Base-by-base conservation (phyloP, 1,140 invertebrate species). In the Drosophila pallidifrons region DNA sequence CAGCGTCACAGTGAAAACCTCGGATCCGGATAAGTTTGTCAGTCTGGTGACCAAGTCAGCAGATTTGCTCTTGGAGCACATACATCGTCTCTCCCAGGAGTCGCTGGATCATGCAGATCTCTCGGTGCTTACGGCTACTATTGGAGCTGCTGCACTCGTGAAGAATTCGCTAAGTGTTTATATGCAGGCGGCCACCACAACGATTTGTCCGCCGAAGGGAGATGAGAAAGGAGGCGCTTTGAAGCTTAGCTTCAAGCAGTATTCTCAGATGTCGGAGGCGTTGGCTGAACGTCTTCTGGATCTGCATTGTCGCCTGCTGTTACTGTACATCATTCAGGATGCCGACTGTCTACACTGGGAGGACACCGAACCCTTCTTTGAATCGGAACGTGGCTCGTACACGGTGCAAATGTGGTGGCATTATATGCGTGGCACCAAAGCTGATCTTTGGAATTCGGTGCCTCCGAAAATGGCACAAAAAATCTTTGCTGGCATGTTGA, bases 351-450 rank as follows among this genome's bases (percentile, higher is more conserved):
- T 96, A 8, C 94, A 94, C 83, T 97, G 94, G 96, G 94, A 94
- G 78, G 94, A 92, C 67, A 91, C 91, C 4, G 94, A 94, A 66
- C 92, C 94, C 1, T 96, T 94, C 81, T 95, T 93, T 76, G 96
- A 96, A 91, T 95, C 94, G 6, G 95, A 96, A 78, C 92, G 95
- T 30, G 96, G 95, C 1, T 96, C 96, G 1, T 96, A 96, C 47
- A 95, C 95, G 3, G 94, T 97, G 52, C 96, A 97, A 91, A 97
- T 97, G 94, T 97, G 96, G 96, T 96, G 96, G 95, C 93, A 97
- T 3, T 97, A 97, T 81, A 96, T 97, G 95, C 94, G 96, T 93
- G 96, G 96, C 95, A 96, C 95, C 3, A 94, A 94, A 77, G 94
- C 95, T 80, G 96, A 96, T 93, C 92, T 97, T 28, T 97, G 96